Conservation (phyloP, 2,888 invertebrate species). For the Lithophane socia region DNA sequence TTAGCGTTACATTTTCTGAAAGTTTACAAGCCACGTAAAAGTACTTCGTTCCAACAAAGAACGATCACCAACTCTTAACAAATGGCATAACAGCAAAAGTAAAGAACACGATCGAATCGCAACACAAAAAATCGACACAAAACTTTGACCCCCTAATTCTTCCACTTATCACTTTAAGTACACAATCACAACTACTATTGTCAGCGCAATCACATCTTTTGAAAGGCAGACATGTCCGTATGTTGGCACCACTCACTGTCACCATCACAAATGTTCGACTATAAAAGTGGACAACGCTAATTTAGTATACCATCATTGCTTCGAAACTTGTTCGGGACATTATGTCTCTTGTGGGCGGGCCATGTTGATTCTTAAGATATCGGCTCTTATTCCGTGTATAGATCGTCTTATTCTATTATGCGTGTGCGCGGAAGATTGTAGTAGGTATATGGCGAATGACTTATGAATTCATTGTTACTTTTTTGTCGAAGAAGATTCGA, state of each 20-base stretch:
- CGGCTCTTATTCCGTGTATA: slow-evolving; percentile 67
- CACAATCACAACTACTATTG: slow-evolving; percentile 62
- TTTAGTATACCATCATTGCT: slow-evolving; percentile 81
- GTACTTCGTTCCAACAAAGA: not conserved
- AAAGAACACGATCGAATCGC: slow-evolving; percentile 16
- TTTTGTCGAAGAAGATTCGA: not conserved
- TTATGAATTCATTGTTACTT: slow-evolving; percentile 13
- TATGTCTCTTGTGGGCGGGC: slow-evolving; percentile 81
- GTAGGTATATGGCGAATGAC: not conserved
- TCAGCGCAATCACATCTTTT: slow-evolving; percentile 76
- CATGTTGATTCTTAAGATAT: slow-evolving; percentile 84
- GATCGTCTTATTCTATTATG: slow-evolving; percentile 68
- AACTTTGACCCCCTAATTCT: slow-evolving; percentile 37
- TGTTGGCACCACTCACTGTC: slow-evolving; percentile 79
- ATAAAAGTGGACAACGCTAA: slow-evolving; percentile 83
- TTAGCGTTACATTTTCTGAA: no score
- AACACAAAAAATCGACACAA: slow-evolving; percentile 27
- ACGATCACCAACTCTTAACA: not conserved
- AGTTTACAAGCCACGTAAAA: no score
- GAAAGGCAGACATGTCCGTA: slow-evolving; percentile 72
- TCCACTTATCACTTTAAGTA: slow-evolving; percentile 48
- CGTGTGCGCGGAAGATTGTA: slow-evolving; percentile 20
- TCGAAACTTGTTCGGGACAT: slow-evolving; percentile 78
- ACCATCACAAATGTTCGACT: slow-evolving; percentile 80
- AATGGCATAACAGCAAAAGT: slow-evolving; percentile 3